Base-by-base conservation (phyloP, 2,113 vertebrate species). In the Osmerus mordax region DNA sequence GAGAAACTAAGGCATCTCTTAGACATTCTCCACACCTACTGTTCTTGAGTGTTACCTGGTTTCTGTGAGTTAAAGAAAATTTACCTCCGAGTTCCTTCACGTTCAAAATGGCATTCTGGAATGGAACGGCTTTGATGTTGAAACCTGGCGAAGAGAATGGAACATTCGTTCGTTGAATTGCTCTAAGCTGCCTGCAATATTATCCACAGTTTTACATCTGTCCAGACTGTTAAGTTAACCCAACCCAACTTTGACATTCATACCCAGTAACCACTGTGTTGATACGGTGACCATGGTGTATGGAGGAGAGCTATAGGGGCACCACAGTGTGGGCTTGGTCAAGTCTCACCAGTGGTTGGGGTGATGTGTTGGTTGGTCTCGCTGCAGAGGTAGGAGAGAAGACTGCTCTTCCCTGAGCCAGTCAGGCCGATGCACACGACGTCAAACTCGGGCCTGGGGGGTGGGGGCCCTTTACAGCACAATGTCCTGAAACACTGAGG, bases 401-500 rank as follows among this genome's bases (percentile, higher is more conserved):
- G 91, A 83, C 94, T 98, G 75, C 94, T 97, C 90, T 99, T 99
- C 78, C 97, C 97, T 53, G 97, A 95, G 69, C 96, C 95, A 1
- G 94, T 95, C 86, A 99, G 94, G 67, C 97, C 97, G 83, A 99
- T 97, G 88, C 97, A 99, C 80, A 99, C 96, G 84, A 99, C 93
- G 78, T 99, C 97, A 88, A 97, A 99, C 73, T 99, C 97, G 12
- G 96, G 95, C 87, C 96, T 91, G 0, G 95, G 95, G 2, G 96
- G 94, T 0, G 96, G 96, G 0, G 97, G 95, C 86, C 94, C 96
- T 89, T 97, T 99, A 94, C 97, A 99, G 94, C 97, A 99, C 89
- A 99, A 91, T 36, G 94, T 95, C 93, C 96, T 91, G 84, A 98
- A 97, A 97, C 97, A 99, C 97, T 99, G 82, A 52, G 55, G 78